These are phyloP conservation scores for Cordilura impudica DNA, from an alignment of 2,888 invertebrate species.

Conservation along the genomic window DNA sequence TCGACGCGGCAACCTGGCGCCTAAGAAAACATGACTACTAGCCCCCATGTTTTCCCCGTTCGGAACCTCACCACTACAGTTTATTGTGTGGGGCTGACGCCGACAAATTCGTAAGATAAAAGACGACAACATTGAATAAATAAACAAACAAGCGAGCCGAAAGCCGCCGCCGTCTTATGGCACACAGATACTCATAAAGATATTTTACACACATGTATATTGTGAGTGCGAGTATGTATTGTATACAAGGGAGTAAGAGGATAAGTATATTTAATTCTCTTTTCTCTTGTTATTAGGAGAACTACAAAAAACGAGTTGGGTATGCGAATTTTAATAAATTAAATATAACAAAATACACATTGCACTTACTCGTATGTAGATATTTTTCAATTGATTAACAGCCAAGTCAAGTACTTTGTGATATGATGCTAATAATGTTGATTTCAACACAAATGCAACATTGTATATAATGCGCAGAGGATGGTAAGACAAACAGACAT, in stretches of 20 bases:
- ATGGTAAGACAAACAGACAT: neutral
- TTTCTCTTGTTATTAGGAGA: neutral
- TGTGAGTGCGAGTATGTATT: neutral
- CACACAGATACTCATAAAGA: constrained; percentile 6
- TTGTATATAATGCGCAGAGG: neutral
- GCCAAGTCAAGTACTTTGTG: constrained; percentile 15
- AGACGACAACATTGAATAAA: constrained; percentile 62
- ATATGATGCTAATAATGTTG: constrained; percentile 13
- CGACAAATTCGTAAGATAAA: constrained; percentile 69
- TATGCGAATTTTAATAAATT: neutral
- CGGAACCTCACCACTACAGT: constrained; percentile 15
- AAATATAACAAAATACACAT: neutral
- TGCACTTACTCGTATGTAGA: no score
- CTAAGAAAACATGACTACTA: constrained; percentile 69
- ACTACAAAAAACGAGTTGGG: constrained; percentile 3
- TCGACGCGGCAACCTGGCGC: constrained; percentile 75
- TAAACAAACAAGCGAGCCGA: constrained; percentile 55
- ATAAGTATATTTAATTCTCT: no score
- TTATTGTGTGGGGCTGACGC: constrained; percentile 64
- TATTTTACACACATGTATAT: neutral
- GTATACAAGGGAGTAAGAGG: no score
- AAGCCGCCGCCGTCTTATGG: constrained; percentile 10
- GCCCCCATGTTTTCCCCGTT: constrained; percentile 50
- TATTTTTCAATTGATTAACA: constrained; percentile 20
- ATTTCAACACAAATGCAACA: constrained; percentile 20